Evolutionary conservation across 1,140 invertebrate genomes (phyloP).

Genomic region (Anastrepha ludens): DNA sequence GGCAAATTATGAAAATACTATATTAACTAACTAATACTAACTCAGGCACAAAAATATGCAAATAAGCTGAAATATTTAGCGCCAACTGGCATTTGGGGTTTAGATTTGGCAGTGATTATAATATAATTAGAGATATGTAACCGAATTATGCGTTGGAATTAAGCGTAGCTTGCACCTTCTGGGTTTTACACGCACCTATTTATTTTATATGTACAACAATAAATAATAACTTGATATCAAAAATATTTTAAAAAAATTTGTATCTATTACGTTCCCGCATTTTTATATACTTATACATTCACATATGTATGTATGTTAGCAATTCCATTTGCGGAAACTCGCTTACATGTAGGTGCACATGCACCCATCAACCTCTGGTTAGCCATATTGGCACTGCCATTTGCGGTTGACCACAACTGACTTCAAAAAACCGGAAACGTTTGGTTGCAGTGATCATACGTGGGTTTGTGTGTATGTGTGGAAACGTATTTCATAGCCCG

Average conservation of each 20-base stretch:
- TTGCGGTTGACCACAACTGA: slow-evolving; percentile 25
- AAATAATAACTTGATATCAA: background rate
- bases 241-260: too few species aligned
- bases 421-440: background rate
- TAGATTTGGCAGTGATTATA: slow-evolving; percentile 43
- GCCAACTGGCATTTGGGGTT: background rate
- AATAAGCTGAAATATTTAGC: background rate
- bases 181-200: background rate
- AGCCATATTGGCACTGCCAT: slow-evolving; percentile 15
- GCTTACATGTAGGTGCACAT: background rate
- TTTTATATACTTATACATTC: too few species aligned
- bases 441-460: background rate
- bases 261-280: too few species aligned
- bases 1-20: slow-evolving; percentile 20
- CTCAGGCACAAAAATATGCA: slow-evolving; percentile 12
- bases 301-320: background rate
- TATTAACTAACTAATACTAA: too few species aligned
- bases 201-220: background rate
- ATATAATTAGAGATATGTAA: slow-evolving; percentile 27
- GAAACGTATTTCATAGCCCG: background rate
- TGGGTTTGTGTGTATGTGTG: background rate
- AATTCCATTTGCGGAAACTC: background rate
- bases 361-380: background rate
- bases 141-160: background rate
- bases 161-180: background rate